Evolutionary conservation across 2,797 vertebrate genomes (phyloP), one percentile per base, ranked within the genome.

Genomic region (Acomys russatus): DNA sequence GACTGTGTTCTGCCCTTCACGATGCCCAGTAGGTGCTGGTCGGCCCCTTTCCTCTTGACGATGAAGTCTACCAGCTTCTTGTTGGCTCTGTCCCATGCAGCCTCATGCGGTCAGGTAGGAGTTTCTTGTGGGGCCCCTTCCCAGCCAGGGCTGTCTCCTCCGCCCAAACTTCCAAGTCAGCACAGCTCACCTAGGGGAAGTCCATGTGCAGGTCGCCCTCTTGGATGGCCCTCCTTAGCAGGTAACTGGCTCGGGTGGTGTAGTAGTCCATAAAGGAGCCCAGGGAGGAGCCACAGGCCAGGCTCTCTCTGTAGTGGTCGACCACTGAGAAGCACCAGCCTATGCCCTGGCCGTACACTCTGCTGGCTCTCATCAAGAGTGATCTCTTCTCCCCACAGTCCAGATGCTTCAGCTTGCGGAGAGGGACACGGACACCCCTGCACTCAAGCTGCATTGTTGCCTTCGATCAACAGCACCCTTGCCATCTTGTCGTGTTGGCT

Each of bases 231-330:
- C 97, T 99, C 71, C 99, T 98, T 0, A 99, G 98, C 0, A 99
- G 99, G 93, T 98, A 99, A 99, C 99, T 99, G 98, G 99, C 99
- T 61, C 99, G 98, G n/a, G 99, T 98, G 70, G 98, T 98, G 63
- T 98, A 91, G n/a, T 91, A 80, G 25, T 91, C 64, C 51, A 91
- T 14, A 38, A 91, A 91, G 22, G 99, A 99, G 30, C 99, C 99
- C 0, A 95, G 97, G 97, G 99, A 99, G 5, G 99, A 99, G 74
- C 98, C 98, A 49, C 98, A 99, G 61, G 98, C 98, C 1, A 99
- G 97, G 70, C 98, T 94, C 63, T 99, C 98, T 18, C 98, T 98
- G 94, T 99, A 99, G 98, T 99, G 99, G 0, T 96, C 91, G 66
- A 99, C 99, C 59, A 99, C 91, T 0, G 98, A 98, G 84, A 99